These are phyloP conservation scores for Onychostoma macrolepis DNA, from an alignment of 2,113 vertebrate species.

Conservation along the genomic window DNA sequence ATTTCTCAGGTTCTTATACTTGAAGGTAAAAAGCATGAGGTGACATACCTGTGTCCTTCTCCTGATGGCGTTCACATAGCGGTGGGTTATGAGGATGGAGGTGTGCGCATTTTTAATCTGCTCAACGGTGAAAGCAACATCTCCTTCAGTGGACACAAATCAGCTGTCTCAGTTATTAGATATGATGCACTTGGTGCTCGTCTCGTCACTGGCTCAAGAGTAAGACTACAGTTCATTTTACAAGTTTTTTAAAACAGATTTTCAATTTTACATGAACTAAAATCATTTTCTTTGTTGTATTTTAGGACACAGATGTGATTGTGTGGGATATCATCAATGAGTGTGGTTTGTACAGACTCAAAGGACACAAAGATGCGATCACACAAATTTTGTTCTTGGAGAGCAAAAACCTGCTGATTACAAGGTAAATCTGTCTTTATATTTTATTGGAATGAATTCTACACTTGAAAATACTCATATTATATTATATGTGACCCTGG, in stretches of 20 bases:
- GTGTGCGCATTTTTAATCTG: conserved; percentile 87
- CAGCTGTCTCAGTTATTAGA: conserved; percentile 83
- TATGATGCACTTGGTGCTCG: conserved; percentile 89
- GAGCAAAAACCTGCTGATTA: conserved; percentile 89
- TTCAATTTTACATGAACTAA: not conserved
- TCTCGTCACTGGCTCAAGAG: conserved; percentile 92
- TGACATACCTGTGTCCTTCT: conserved; percentile 87
- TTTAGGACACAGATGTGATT: conserved; percentile 94
- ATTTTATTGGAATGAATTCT: not conserved
- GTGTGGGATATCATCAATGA: conserved; percentile 98
- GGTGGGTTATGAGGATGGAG: conserved; percentile 93
- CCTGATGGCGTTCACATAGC: conserved; percentile 89
- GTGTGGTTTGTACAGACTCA: conserved; percentile 91
- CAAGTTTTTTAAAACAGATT: not conserved
- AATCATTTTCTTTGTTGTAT: not conserved
- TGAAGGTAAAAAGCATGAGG: conserved; percentile 89
- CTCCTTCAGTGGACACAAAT: conserved; percentile 93
- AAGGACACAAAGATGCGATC: conserved; percentile 90
- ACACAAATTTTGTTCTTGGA: conserved; percentile 87
- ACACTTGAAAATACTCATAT: not conserved
- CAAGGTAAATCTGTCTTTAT: conserved; percentile 79
- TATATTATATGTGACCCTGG: not conserved
- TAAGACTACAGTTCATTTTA: conserved; percentile 52
- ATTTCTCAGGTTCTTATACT: conserved; percentile 87
- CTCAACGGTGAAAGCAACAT: conserved; percentile 84